A percentile compares a stretch with the other conserved stretches of the same genome.
These are phyloP conservation scores for Pararge aegeria DNA, from an alignment of 1,140 invertebrate species.

Conservation along the genomic window DNA sequence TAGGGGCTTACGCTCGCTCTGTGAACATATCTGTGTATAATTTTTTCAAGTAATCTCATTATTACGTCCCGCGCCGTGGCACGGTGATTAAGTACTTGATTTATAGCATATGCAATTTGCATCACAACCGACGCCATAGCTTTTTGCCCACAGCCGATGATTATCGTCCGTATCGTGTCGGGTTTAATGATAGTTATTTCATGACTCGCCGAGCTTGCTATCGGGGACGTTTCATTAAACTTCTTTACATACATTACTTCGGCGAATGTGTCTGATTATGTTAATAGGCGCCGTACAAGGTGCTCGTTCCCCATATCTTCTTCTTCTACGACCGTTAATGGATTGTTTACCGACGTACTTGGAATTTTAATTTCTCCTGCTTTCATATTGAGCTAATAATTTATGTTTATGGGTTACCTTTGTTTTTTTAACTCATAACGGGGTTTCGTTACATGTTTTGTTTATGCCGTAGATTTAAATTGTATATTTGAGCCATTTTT, in stretches of 20 bases:
- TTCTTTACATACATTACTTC: conserved; percentile 75
- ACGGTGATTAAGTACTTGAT: conserved; percentile 76
- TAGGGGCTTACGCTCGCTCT: conserved; percentile 25
- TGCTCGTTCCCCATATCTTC: conserved; percentile 48
- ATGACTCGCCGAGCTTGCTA: conserved; percentile 68
- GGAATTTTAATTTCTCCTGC: conserved; percentile 36
- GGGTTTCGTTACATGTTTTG: too few species aligned
- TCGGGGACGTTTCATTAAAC: conserved; percentile 75
- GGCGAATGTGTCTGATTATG: conserved; percentile 74
- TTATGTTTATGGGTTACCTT: background rate
- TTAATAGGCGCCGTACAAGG: conserved; percentile 60
- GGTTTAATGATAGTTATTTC: conserved; percentile 76
- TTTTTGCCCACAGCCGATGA: conserved; percentile 71
- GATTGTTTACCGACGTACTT: conserved; percentile 60
- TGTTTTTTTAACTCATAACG: background rate
- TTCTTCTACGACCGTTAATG: conserved; percentile 60
- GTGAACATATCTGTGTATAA: conserved; percentile 46
- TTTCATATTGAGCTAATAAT: conserved; percentile 14
- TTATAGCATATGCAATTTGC: conserved; percentile 76
- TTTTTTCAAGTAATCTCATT: conserved; percentile 77
- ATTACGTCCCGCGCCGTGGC: conserved; percentile 56
- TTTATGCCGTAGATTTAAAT: too few species aligned
- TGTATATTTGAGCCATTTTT: too few species aligned
- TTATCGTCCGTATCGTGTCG: conserved; percentile 76
- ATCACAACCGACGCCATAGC: conserved; percentile 66